A percentile compares a stretch with the other conserved stretches of the same genome.
phyloP scores from a whole-genome alignment of 2,113 vertebrate species.

The Spea bombifrons region DNA sequence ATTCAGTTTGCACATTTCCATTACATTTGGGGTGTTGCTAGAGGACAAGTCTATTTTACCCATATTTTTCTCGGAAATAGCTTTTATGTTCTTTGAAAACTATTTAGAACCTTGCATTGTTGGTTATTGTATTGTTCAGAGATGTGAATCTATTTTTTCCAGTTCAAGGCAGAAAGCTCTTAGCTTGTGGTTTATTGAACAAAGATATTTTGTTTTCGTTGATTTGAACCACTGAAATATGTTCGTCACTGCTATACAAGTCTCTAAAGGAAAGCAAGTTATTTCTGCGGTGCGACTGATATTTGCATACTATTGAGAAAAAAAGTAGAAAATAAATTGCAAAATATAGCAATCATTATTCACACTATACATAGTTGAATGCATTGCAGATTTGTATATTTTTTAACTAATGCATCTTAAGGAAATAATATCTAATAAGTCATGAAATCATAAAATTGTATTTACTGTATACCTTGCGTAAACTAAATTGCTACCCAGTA shows the following conservation, averaged over 20 bases:
- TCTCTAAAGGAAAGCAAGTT: neutral
- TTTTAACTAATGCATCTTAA: too few relatives aligned
- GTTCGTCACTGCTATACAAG: neutral
- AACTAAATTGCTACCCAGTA: too few relatives aligned
- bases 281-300: neutral
- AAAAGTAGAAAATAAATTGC: neutral
- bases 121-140: slow-evolving; percentile 1
- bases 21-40: neutral
- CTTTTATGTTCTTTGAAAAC: slow-evolving; percentile 7
- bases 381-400: too few relatives aligned
- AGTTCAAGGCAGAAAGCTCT: slow-evolving; percentile 11
- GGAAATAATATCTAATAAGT: too few relatives aligned
- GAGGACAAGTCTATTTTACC: neutral
- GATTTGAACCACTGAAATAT: neutral
- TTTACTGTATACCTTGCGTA: too few relatives aligned
- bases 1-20: neutral
- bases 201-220: neutral
- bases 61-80: neutral
- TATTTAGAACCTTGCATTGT: slow-evolving; percentile 1
- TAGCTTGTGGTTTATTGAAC: slow-evolving; percentile 15
- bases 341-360: neutral
- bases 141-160: slow-evolving; percentile 18
- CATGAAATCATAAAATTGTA: too few relatives aligned
- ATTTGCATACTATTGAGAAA: neutral
- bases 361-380: neutral